A percentile compares a stretch with the other conserved stretches of the same genome.
Evolutionary conservation across 2,888 invertebrate genomes (phyloP).

Genomic region (Drosophila borborema): DNA sequence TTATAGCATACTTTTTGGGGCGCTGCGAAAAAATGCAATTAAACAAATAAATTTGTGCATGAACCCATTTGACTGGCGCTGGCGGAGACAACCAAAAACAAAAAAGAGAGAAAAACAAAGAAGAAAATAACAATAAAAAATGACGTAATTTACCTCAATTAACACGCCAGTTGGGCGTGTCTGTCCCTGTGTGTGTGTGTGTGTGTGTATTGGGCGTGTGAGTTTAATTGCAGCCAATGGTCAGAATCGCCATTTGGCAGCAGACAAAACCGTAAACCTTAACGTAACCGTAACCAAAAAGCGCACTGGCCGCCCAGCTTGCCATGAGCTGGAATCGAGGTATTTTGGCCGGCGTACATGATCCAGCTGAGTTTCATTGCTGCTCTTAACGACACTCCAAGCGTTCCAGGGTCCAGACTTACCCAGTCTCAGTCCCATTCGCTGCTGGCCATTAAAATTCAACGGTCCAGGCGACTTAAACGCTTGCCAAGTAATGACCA

Average conservation of each 20-base stretch:
- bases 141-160: constrained; percentile 80
- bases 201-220: constrained; percentile 46
- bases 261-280: constrained; percentile 67
- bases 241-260: constrained; percentile 60
- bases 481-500: constrained; percentile 65
- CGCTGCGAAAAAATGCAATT: constrained; percentile 67
- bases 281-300: constrained; percentile 53
- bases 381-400: constrained; percentile 76
- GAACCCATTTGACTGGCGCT: constrained; percentile 57
- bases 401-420: constrained; percentile 41
- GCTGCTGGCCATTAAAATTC: constrained; percentile 43
- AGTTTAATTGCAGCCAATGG: constrained; percentile 77
- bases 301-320: constrained; percentile 38
- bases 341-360: constrained; percentile 18
- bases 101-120: not conserved
- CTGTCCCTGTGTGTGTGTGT: constrained; percentile 16
- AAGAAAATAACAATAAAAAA: constrained; percentile 45
- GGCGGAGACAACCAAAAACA: not conserved
- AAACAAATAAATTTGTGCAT: constrained; percentile 78
- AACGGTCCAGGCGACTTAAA: constrained; percentile 47
- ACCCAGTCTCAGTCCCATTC: not conserved
- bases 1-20: constrained; percentile 57
- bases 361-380: constrained; percentile 75
- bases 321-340: not conserved
- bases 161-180: constrained; percentile 72